Evolutionary conservation across 2,888 invertebrate species (phyloP), one percentile per base, ranked within the genome.

Genomic region (Epistrophe eligans): DNA sequence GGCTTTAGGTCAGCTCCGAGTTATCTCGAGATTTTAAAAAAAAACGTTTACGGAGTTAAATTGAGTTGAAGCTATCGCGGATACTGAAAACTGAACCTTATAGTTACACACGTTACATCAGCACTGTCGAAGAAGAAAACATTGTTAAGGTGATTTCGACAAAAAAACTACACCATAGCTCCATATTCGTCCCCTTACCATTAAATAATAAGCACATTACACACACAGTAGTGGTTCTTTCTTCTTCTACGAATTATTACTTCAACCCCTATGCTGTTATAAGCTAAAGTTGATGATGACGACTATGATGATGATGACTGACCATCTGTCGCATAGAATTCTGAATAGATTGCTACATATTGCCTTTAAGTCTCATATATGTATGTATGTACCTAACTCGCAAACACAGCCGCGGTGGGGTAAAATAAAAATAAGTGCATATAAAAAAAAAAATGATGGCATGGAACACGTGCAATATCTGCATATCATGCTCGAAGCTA

Each of bases 261-360:
- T 76, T 79, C 88, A 88, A 88, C 88, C 88, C 88, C 88, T 88
- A 88, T 87, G 71, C 71, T 9, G 24, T 24, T 24, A 6, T n/a
- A 43, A 15, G 24, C 19, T 48, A 43, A 38, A 72, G 77, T 60
- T 73, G 67, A 66, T 66, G 82, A 71, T 72, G 83, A 87, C 83
- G 83, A 84, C 72, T 72, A 88, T 80, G 84, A 24, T 24, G 84
- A 24, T 24, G 24, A 84, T 84, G 88, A 88, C 84, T 84, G 88
- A 88, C 88, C 88, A 88, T 88, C 88, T 88, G 88, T 88, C 88
- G 88, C 88, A 80, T 84, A 73, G 84, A 88, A 83, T 87, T 87
- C 74, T 58, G 43, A 87, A 71, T 87, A 79, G 72, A 72, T 77
- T 58, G 62, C 52, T 66, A 79, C 79, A 85, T 82, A 83, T 88